Evolutionary conservation across 2,888 invertebrate species (phyloP).

Genomic region (Diadromus collaris): DNA sequence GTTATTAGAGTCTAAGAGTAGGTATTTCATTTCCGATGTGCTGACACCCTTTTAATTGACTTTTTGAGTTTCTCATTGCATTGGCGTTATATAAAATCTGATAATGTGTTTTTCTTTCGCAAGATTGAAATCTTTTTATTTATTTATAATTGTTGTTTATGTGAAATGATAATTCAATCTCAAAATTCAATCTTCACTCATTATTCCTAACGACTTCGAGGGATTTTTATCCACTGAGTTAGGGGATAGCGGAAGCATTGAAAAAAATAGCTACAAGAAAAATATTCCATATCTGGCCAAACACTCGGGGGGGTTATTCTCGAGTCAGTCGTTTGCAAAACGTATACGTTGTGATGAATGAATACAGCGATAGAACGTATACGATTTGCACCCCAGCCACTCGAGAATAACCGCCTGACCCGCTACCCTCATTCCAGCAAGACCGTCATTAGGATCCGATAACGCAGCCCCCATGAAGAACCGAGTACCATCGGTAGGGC

Average conservation of each 20-base stretch:
- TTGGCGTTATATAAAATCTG: not conserved
- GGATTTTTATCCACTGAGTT: not conserved
- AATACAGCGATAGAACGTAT: too few relatives aligned
- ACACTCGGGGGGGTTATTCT: too few relatives aligned
- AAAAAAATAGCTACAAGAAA: not conserved
- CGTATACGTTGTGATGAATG: too few relatives aligned
- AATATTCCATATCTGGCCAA: slow-evolving; percentile 21
- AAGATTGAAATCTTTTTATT: not conserved
- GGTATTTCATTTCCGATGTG: too few relatives aligned
- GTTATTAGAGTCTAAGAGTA: not conserved
- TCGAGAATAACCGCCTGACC: slow-evolving; percentile 21
- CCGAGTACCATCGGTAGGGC: slow-evolving; percentile 27
- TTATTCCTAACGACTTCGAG: slow-evolving; percentile 20
- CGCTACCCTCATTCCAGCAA: slow-evolving; percentile 28
- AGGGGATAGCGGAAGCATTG: not conserved
- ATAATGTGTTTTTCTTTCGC: not conserved
- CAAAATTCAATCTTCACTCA: slow-evolving; percentile 17
- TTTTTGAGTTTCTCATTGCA: not conserved
- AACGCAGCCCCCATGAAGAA: slow-evolving; percentile 43
- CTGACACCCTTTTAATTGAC: not conserved
- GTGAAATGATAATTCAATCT: too few relatives aligned
- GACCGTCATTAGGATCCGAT: slow-evolving; percentile 47
- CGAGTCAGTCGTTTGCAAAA: too few relatives aligned
- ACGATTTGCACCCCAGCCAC: too few relatives aligned
- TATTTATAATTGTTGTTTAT: not conserved